Conservation (phyloP, 2,797 vertebrate species). For the Okamejei kenojei region DNA sequence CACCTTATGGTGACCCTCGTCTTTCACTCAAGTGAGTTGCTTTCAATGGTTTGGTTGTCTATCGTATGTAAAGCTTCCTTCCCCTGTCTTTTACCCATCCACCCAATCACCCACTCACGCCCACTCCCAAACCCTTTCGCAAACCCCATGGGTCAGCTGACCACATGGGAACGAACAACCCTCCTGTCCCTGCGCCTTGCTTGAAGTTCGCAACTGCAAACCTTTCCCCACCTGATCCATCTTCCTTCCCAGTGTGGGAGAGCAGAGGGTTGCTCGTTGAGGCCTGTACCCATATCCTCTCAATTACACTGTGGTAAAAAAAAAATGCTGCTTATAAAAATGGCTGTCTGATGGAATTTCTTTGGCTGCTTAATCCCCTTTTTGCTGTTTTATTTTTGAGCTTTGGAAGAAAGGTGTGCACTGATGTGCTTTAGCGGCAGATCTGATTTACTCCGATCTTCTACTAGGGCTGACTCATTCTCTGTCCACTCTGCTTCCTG, state of each 20-base stretch:
- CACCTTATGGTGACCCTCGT: conserved; percentile 95
- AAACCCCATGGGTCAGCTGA: conserved; percentile 76
- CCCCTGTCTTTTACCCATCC: conserved; percentile 64
- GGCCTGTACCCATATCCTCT: conserved; percentile 59
- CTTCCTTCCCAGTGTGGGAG: conserved; percentile 1
- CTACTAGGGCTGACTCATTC: conserved; percentile 40
- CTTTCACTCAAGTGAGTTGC: conserved; percentile 99
- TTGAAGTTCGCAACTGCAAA: conserved; percentile 41
- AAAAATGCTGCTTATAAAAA: conserved; percentile 47
- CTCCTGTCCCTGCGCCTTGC: conserved; percentile 52
- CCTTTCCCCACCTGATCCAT: conserved; percentile 13
- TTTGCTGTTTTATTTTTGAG: conserved; percentile 49
- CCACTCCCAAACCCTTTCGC: conserved; percentile 51
- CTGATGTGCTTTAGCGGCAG: conserved; percentile 8
- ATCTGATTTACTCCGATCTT: conserved; percentile 42
- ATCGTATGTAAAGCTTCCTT: conserved; percentile 41
- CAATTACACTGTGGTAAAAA: conserved; percentile 49
- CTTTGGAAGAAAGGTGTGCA: conserved; percentile 42
- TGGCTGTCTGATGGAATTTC: conserved; percentile 42
- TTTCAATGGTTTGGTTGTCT: conserved; percentile 52
- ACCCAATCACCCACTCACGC: conserved; percentile 45
- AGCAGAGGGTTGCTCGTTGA: conserved; percentile 85
- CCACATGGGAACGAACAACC: conserved; percentile 97
- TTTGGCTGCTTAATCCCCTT: conserved; percentile 51
- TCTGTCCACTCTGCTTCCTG: conserved; percentile 48